These are phyloP conservation scores for Streptopelia turtur DNA, from an alignment of 2,797 vertebrate genomes.

Conservation along the genomic window DNA sequence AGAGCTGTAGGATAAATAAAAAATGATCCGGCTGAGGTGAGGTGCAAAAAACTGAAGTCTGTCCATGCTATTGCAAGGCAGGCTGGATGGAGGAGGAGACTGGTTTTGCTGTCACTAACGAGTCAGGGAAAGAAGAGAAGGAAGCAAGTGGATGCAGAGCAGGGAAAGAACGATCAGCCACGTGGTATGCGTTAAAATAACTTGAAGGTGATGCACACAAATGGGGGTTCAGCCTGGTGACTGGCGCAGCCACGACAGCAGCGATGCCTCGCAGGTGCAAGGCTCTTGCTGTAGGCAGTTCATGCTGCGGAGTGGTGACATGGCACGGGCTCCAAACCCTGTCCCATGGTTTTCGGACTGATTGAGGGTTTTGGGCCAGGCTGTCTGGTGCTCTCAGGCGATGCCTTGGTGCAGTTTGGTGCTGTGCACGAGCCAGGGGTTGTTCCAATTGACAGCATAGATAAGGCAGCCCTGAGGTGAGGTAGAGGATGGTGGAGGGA, in stretches of 20 bases:
- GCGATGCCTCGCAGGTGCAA: neutral
- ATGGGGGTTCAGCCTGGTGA: neutral
- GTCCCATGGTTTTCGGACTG: accelerated
- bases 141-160: neutral
- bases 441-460: neutral
- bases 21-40: neutral
- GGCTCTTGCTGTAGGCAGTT: neutral
- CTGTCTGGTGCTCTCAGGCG: neutral
- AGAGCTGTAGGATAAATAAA: neutral
- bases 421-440: neutral
- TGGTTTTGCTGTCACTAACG: neutral
- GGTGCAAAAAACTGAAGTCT: neutral
- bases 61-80: neutral
- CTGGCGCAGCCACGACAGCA: neutral
- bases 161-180: neutral
- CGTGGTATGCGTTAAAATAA: neutral
- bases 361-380: neutral
- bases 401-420: neutral
- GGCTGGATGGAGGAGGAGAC: neutral
- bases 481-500: neutral
- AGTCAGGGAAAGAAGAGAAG: neutral
- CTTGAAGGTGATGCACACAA: neutral
- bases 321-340: accelerated
- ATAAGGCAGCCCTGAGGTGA: neutral
- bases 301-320: neutral